phyloP scores from a whole-genome alignment of 2,113 vertebrate species.

The Puntigrus tetrazona region DNA sequence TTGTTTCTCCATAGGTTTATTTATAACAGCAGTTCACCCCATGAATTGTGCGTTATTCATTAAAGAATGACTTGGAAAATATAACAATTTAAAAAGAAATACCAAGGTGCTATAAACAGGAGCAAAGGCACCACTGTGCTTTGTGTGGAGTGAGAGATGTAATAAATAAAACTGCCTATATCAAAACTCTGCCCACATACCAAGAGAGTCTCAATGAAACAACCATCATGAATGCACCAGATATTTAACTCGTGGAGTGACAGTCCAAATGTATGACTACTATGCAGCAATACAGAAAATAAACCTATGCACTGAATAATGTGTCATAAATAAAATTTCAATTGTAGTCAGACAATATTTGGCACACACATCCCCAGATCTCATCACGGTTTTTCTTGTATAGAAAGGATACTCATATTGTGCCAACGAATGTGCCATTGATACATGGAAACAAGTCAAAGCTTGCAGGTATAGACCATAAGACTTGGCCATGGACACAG shows the following conservation, averaged over 20 bases:
- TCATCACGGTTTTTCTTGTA: no score
- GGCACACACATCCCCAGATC: slow-evolving; percentile 46
- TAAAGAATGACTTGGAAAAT: slow-evolving; percentile 28
- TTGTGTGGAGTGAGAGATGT: slow-evolving; percentile 46
- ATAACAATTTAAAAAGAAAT: slow-evolving; percentile 27
- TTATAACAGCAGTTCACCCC: slow-evolving; percentile 19
- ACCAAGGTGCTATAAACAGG: background rate
- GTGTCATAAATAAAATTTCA: background rate
- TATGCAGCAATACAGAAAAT: background rate
- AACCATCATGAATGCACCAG: background rate
- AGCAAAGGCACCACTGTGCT: slow-evolving; percentile 49
- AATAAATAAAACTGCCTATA: slow-evolving; percentile 48
- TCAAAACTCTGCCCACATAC: slow-evolving; percentile 16
- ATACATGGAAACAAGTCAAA: background rate
- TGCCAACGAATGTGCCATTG: slow-evolving; percentile 10
- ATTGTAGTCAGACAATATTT: slow-evolving; percentile 31
- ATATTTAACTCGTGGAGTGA: slow-evolving; percentile 19
- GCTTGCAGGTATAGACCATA: background rate
- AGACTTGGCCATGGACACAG: background rate
- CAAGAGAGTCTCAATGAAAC: slow-evolving; percentile 2
- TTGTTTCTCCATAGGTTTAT: slow-evolving; percentile 25
- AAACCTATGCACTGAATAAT: background rate
- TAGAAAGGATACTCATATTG: background rate
- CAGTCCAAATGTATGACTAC: background rate
- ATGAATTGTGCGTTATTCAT: slow-evolving; percentile 47